Base-by-base conservation (phyloP, 2,888 invertebrate species). In the Netelia fuscicornis region DNA sequence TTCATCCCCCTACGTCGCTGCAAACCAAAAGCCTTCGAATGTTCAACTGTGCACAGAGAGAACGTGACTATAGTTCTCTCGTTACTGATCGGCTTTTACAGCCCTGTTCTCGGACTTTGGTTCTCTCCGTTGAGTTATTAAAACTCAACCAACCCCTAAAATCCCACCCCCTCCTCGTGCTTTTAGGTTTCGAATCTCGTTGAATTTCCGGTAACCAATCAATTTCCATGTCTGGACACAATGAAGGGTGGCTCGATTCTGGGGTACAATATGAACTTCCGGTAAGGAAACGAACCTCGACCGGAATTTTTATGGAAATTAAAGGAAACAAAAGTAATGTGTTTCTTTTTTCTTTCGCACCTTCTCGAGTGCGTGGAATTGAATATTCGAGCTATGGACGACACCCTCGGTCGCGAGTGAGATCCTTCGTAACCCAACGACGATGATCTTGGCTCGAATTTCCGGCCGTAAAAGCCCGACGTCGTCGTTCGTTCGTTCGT, bases 371-470 rank as follows among this genome's bases (percentile, higher is more conserved):
- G 37, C 37, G 37, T 37, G 2, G 37, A 37, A 37, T 37, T 37
- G 37, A 37, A 37, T 37, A 37, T 37, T 37, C 37, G 37, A 5
- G 37, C 6, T 37, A 37, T 37, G 37, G 37, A 37, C 37, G 37
- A 6, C 37, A 37, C 37, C 37, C 37, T 37, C 8, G 37, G 37
- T 37, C 37, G 37, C 0, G 37, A 37, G 37, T 37, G 37, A 37
- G 37, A 37, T 37, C 48, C 42, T 20, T 44, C 56, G 23, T 65
- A 75, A 65, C 10, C 17, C 60, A 71, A 72, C 77, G 56, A 64
- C 70, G 81, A 64, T 70, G 52, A 81, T 85, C 83, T 83, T 67
- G 72, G 68, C 71, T 85, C 62, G 71, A 86, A 74, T 85, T 86
- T 81, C 77, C 74, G 74, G 81, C 56, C 68, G 77, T 81, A 78